These are phyloP conservation scores for Thrips palmi DNA, from an alignment of 1,140 invertebrate species.

Conservation along the genomic window DNA sequence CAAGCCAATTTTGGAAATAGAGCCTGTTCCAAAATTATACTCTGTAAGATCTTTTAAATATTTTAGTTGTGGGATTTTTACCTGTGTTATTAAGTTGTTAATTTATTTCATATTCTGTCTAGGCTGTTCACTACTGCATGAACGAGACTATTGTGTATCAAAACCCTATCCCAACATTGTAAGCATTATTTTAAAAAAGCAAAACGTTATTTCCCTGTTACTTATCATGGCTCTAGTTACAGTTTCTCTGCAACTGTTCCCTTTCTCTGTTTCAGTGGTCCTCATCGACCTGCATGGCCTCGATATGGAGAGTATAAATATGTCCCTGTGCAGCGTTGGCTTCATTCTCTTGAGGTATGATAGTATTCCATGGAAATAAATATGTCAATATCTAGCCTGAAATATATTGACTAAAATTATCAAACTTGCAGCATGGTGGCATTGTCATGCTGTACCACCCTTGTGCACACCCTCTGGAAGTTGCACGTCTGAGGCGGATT, in stretches of 20 bases:
- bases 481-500: conserved; percentile 39
- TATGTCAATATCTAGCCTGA: neutral
- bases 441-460: conserved; percentile 78
- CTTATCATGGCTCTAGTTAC: neutral
- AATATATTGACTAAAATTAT: conserved; percentile 7
- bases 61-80: conserved; percentile 10
- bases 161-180: conserved; percentile 41
- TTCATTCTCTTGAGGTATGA: conserved; percentile 60
- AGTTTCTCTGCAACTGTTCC: conserved; percentile 1
- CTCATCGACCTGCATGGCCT: conserved; percentile 63
- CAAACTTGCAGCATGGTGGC: conserved; percentile 55
- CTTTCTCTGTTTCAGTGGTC: conserved; percentile 39
- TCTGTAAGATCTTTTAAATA: conserved; percentile 25
- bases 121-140: conserved; percentile 53
- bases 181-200: conserved; percentile 20
- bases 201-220: neutral
- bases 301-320: conserved; percentile 68
- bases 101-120: conserved; percentile 17
- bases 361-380: conserved; percentile 1
- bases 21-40: conserved; percentile 38
- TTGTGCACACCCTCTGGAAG: conserved; percentile 50
- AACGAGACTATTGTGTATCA: conserved; percentile 43
- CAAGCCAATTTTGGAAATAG: conserved; percentile 32
- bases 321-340: conserved; percentile 63
- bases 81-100: neutral